phyloP scores from a whole-genome alignment of 2,888 invertebrate genomes.

The Norana najaformis region DNA sequence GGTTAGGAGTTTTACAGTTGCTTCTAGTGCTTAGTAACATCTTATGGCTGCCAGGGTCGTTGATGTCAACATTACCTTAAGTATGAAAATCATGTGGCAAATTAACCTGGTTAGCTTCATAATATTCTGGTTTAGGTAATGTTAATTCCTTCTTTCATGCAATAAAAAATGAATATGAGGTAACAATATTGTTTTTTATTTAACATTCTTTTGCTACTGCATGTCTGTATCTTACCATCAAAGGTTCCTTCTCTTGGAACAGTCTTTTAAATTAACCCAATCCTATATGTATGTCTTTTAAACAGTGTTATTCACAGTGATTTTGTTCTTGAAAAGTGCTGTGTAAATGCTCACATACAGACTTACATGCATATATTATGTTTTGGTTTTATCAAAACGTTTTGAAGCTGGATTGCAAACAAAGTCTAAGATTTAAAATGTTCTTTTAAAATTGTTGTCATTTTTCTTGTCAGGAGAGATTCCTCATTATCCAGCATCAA shows the following conservation, averaged over 20 bases:
- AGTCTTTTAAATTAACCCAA: too few species aligned
- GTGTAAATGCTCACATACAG: too few species aligned
- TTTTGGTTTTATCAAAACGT: too few species aligned
- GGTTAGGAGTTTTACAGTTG: background rate
- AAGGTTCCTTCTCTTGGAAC: background rate
- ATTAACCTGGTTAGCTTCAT: background rate
- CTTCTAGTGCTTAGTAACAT: background rate
- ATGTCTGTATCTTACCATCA: background rate
- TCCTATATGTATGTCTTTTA: too few species aligned
- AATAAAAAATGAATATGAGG: background rate
- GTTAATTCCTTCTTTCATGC: background rate
- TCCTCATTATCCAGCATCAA: constrained; percentile 23
- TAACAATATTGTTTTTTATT: background rate
- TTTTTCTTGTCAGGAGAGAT: constrained; percentile 16
- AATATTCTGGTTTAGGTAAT: background rate
- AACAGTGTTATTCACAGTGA: too few species aligned
- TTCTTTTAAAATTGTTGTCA: background rate
- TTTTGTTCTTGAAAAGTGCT: too few species aligned
- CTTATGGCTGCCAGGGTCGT: background rate
- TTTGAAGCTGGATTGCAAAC: too few species aligned
- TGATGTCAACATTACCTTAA: background rate
- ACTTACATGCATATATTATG: too few species aligned
- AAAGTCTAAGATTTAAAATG: background rate
- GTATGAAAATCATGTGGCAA: background rate
- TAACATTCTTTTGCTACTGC: background rate